Evolutionary conservation across 2,113 vertebrate species (phyloP).

Genomic region (Piprites chloris): DNA sequence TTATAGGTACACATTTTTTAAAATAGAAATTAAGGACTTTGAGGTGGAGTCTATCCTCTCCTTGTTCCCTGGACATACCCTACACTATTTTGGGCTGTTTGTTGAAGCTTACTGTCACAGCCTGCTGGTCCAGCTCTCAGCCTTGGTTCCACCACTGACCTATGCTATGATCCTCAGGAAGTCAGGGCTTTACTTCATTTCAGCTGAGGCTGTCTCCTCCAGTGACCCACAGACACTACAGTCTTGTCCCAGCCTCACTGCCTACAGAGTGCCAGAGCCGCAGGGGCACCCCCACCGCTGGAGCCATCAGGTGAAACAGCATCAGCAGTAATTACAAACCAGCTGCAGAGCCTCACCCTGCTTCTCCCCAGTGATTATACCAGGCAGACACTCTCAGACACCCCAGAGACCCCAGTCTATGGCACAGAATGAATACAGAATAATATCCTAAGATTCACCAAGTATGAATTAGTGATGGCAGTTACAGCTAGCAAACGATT

Average conservation of each 20-base stretch:
- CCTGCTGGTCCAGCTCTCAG: not conserved
- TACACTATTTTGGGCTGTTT: not conserved
- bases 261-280: not conserved
- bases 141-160: not conserved
- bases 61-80: not conserved
- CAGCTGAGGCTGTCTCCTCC: not conserved
- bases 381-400: rapidly evolving
- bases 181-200: not conserved
- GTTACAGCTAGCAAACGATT: not conserved
- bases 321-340: not conserved
- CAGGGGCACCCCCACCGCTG: rapidly evolving
- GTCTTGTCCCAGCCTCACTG: not conserved
- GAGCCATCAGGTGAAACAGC: not conserved
- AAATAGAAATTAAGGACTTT: not conserved
- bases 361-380: not conserved
- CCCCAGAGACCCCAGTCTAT: not conserved
- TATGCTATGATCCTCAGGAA: not conserved
- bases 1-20: not conserved
- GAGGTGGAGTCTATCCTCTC: not conserved
- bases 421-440: not conserved
- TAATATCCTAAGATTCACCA: not conserved
- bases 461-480: not conserved
- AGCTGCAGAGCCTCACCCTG: not conserved
- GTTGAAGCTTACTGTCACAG: not conserved
- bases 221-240: rapidly evolving